A percentile compares a stretch with the other conserved stretches of the same genome.
Evolutionary conservation across 2,113 vertebrate genomes (phyloP).

Genomic region (Leucosticte australis): DNA sequence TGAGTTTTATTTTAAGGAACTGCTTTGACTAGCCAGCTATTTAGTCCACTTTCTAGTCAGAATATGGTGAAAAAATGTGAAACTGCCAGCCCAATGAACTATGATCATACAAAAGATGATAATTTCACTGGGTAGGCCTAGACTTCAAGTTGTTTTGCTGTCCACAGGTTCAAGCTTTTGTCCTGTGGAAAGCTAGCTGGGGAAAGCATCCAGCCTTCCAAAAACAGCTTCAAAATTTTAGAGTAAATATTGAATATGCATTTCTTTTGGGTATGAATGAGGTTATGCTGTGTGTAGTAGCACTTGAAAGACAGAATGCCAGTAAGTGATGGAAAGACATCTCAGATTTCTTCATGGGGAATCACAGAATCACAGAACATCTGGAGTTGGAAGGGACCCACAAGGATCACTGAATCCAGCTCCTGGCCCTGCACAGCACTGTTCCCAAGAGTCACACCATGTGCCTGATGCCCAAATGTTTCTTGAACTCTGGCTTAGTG

Average conservation of each 20-base stretch:
- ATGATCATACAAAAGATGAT: neutral
- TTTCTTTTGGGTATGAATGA: neutral
- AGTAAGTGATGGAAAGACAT: neutral
- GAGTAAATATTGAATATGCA: neutral
- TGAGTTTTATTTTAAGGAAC: neutral
- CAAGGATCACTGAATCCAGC: accelerated
- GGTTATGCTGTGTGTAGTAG: neutral
- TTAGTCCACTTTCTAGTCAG: neutral
- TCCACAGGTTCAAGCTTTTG: neutral
- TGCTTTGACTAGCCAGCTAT: neutral
- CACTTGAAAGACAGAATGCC: neutral
- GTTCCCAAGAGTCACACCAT: neutral
- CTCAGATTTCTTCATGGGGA: neutral
- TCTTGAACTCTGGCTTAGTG: neutral
- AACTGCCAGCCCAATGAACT: neutral
- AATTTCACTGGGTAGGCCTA: neutral
- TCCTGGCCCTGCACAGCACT: neutral
- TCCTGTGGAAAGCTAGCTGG: neutral
- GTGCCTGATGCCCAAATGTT: neutral
- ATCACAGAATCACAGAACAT: neutral
- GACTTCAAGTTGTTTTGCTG: neutral
- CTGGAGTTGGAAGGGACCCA: neutral
- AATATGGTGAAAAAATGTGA: neutral
- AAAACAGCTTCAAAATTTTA: neutral
- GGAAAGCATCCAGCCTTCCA: neutral